Conservation (phyloP, 2,888 invertebrate species). For the Choristoneura rosaceana region DNA sequence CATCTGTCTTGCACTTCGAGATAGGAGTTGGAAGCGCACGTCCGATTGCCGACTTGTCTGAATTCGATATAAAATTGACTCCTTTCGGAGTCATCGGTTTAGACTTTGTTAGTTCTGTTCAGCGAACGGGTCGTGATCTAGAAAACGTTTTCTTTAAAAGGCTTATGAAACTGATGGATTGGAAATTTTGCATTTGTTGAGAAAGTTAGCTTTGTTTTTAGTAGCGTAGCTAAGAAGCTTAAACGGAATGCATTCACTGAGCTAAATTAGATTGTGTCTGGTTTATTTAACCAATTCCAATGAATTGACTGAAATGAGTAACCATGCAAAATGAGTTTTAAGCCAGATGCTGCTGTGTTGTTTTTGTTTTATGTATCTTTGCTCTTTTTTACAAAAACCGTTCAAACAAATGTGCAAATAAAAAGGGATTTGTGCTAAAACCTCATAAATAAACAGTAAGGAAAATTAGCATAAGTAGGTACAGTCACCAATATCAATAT, state of each 20-base stretch:
- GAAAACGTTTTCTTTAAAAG: slow-evolving; percentile 14
- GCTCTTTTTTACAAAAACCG: too few species aligned
- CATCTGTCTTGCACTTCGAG: slow-evolving; percentile 33
- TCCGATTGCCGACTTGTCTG: slow-evolving; percentile 18
- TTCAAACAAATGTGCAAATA: too few species aligned
- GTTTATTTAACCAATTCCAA: too few species aligned
- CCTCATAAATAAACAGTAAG: too few species aligned
- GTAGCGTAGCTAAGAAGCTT: neutral
- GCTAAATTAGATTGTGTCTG: slow-evolving; percentile 1
- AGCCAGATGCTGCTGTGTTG: too few species aligned
- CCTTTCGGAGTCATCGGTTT: slow-evolving; percentile 2
- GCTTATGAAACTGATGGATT: slow-evolving; percentile 7
- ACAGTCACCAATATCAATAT: too few species aligned
- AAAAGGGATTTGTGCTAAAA: too few species aligned
- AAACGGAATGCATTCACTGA: neutral
- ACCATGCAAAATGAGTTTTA: too few species aligned
- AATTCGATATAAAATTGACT: slow-evolving; percentile 16
- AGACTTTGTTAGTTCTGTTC: slow-evolving; percentile 24
- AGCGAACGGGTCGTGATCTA: neutral
- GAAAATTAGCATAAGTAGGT: too few species aligned
- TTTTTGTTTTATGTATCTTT: too few species aligned
- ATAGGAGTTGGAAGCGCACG: neutral
- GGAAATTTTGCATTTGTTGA: slow-evolving; percentile 25
- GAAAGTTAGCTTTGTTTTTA: slow-evolving; percentile 20
- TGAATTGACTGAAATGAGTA: too few species aligned